A percentile compares a stretch with the other conserved stretches of the same genome.
Conservation (phyloP, 2,797 vertebrate genomes). For the Rhinoraja longicauda region DNA sequence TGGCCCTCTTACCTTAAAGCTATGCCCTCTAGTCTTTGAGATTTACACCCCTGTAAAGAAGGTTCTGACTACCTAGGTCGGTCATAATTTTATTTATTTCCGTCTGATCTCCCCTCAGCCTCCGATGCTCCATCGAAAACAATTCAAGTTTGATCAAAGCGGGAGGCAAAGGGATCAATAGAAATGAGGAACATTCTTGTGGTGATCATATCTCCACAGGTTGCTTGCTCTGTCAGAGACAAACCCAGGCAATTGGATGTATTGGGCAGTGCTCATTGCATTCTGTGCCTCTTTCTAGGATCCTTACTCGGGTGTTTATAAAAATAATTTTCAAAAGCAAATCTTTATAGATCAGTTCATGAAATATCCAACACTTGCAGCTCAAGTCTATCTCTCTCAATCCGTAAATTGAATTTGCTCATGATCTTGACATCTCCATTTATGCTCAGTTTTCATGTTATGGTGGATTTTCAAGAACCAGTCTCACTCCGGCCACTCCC, state of each 20-base stretch:
- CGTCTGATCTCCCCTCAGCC: no score
- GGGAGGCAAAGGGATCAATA: no score
- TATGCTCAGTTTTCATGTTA: background rate
- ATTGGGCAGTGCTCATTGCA: background rate
- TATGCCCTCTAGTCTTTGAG: no score
- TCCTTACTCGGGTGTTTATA: background rate
- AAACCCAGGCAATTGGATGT: background rate
- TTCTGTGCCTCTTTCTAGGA: background rate
- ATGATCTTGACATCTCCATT: background rate
- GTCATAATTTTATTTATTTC: no score
- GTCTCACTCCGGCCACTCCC: no score
- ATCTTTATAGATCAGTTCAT: background rate
- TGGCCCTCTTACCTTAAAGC: no score
- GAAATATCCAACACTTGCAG: background rate
- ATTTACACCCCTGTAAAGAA: no score
- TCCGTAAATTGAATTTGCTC: background rate
- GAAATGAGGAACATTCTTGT: background rate
- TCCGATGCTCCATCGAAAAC: no score
- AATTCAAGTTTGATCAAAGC: background rate
- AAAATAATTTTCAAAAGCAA: background rate
- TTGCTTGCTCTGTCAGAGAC: background rate
- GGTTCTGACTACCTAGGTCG: no score
- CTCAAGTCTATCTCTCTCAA: background rate
- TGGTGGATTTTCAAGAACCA: background rate
- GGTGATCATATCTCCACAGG: background rate